Evolutionary conservation across 2,113 vertebrate genomes (phyloP).

Genomic region (Trichechus manatus): DNA sequence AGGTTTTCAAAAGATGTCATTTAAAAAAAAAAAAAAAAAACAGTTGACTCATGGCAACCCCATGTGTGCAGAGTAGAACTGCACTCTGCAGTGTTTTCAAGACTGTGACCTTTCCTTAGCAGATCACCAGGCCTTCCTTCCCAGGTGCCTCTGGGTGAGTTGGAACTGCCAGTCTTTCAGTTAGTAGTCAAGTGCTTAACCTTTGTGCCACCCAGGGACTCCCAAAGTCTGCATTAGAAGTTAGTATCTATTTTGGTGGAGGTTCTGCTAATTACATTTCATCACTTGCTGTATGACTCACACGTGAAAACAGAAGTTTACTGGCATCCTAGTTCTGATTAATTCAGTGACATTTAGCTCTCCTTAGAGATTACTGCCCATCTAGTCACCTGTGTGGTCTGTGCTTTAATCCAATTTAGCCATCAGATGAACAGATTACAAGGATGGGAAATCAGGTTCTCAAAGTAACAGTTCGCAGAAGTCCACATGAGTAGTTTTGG

Average conservation of each 20-base stretch:
- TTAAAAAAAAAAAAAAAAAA: neutral
- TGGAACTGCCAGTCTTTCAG: too few species aligned
- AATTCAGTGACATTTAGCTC: neutral
- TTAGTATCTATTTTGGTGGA: neutral
- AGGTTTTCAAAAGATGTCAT: neutral
- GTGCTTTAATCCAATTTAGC: neutral
- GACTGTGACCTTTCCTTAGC: neutral
- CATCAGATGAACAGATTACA: neutral
- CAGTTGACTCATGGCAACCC: neutral
- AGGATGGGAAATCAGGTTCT: constrained; percentile 25
- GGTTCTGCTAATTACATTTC: neutral
- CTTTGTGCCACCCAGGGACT: neutral
- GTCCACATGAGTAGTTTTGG: neutral
- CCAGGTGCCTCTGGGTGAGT: neutral
- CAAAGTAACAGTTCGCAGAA: neutral
- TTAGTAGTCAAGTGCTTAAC: neutral
- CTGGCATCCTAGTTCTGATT: neutral
- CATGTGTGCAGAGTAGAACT: neutral
- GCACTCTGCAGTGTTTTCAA: neutral
- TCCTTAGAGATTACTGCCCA: neutral
- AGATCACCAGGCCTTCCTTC: neutral
- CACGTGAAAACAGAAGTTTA: neutral
- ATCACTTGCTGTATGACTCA: constrained; percentile 23
- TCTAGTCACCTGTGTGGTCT: neutral
- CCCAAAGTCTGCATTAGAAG: neutral